These are phyloP conservation scores for Paelopatides confundens DNA, from an alignment of 53 echinoderm and acorn worm genomes.

Conservation along the genomic window DNA sequence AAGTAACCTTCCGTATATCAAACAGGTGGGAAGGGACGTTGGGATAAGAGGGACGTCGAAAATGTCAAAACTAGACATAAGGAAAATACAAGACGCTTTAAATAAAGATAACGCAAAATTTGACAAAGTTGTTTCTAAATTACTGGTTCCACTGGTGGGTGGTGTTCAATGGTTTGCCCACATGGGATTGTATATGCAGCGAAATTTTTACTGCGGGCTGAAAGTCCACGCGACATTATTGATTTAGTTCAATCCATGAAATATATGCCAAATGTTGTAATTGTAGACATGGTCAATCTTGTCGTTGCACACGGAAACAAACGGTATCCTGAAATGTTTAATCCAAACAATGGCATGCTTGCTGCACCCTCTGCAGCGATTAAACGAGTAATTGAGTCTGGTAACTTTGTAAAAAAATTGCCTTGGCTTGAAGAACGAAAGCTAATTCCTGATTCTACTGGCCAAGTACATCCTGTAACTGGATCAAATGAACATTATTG, in stretches of 20 bases:
- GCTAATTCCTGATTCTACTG: too few species aligned
- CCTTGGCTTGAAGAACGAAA: too few species aligned
- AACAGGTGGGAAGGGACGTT: constrained; percentile 3
- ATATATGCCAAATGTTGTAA: too few species aligned
- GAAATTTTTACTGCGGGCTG: neutral
- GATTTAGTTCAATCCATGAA: constrained; percentile 34
- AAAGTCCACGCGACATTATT: too few species aligned
- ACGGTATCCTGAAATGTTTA: constrained; percentile 16
- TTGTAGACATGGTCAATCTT: neutral
- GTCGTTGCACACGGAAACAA: constrained; percentile 21
- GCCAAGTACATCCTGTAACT: too few species aligned
- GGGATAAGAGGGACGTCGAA: neutral
- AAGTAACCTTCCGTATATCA: neutral
- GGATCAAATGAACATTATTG: too few species aligned
- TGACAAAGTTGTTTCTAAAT: neutral
- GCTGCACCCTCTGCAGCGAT: neutral
- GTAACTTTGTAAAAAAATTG: too few species aligned
- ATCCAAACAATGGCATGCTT: constrained; percentile 8
- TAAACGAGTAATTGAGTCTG: neutral
- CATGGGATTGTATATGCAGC: too few species aligned
- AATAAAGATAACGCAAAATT: neutral
- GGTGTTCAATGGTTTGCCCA: too few species aligned
- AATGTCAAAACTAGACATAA: too few species aligned
- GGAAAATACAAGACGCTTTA: neutral
- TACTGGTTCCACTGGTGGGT: too few species aligned